Evolutionary conservation across 2,797 vertebrate genomes (phyloP), one percentile per base, ranked within the genome.

Genomic region (Acipenser transmontanus): DNA sequence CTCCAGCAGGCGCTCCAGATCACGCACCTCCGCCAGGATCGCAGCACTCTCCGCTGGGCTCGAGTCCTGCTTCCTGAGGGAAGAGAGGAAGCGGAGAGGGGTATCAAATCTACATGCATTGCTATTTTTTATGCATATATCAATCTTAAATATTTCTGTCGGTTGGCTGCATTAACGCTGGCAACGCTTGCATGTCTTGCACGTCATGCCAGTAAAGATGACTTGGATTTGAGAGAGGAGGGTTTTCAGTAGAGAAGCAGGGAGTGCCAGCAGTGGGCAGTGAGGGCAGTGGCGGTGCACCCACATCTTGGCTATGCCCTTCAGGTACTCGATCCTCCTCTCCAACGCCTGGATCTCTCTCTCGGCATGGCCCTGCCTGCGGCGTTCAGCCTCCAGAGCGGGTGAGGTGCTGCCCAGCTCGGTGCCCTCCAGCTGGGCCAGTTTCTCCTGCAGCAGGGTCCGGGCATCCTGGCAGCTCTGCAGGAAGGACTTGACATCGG

Each of bases 301-400:
- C 49, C 88, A 95, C 94, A 87, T 90, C 77, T 82, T 84, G 65
- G 91, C 91, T 7, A 87, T 83, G 10, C 77, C 91, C 74, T 82
- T 92, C 71, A 96, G 82, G 74, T 91, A 91, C 56, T 86, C 76
- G 62, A 92, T 90, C 84, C 87, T 93, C 61, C 77, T 84, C 76
- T 95, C 89, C 73, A 93, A 80, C 2, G 78, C 78, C 59, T 87
- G 80, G 70, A 93, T 83, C 64, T 94, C 92, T 71, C 87, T 84
- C 67, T 89, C 87, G 65, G 79, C 52, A 64, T 78, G 73, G 1
- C 60, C 64, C 59, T 93, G 89, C 66, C 77, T 81, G 48, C 70
- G 74, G 66, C 82, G 85, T 61, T 88, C 79, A 1, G 76, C 69
- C 63, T 77, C 81, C 64, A 91, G 80, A 2, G 82, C 78, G 70